Evolutionary conservation across 1,140 invertebrate species (phyloP).

Genomic region (Spodoptera litura): DNA sequence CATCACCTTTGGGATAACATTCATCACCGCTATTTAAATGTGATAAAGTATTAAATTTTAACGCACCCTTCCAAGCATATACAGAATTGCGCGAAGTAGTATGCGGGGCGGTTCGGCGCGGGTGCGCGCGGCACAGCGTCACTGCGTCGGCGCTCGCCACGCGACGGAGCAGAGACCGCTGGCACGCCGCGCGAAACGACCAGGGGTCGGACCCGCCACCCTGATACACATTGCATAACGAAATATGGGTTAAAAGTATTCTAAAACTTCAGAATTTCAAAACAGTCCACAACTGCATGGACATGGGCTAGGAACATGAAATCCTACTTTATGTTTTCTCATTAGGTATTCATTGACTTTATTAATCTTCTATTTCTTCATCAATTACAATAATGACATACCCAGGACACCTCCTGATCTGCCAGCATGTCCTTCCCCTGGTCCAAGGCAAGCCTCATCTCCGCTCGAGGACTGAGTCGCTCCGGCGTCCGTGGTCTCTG

Average conservation of each 20-base stretch:
- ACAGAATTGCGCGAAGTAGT: slow-evolving; percentile 87
- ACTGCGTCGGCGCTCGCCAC: slow-evolving; percentile 83
- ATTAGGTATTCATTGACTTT: too few species aligned
- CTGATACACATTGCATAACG: slow-evolving; percentile 49
- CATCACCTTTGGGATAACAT: too few species aligned
- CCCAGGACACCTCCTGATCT: slow-evolving; percentile 81
- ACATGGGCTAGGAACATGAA: too few species aligned
- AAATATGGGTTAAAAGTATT: neutral
- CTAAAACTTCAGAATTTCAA: neutral
- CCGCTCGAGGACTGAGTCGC: slow-evolving; percentile 87
- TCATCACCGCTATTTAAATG: too few species aligned
- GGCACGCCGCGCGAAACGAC: slow-evolving; percentile 84
- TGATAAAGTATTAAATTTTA: too few species aligned
- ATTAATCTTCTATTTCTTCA: too few species aligned
- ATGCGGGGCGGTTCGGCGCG: slow-evolving; percentile 81
- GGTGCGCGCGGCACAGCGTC: slow-evolving; percentile 72
- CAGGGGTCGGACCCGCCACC: slow-evolving; percentile 82
- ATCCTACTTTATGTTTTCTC: too few species aligned
- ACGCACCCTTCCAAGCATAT: slow-evolving; percentile 84
- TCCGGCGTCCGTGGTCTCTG: slow-evolving; percentile 64
- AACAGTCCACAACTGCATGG: too few species aligned
- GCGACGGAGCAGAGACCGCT: slow-evolving; percentile 82
- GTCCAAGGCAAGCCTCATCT: slow-evolving; percentile 87
- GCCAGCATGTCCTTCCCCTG: slow-evolving; percentile 84
- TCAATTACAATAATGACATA: slow-evolving; percentile 30